These are phyloP conservation scores for Macaria notata DNA, from an alignment of 2,888 invertebrate genomes.

Conservation along the genomic window DNA sequence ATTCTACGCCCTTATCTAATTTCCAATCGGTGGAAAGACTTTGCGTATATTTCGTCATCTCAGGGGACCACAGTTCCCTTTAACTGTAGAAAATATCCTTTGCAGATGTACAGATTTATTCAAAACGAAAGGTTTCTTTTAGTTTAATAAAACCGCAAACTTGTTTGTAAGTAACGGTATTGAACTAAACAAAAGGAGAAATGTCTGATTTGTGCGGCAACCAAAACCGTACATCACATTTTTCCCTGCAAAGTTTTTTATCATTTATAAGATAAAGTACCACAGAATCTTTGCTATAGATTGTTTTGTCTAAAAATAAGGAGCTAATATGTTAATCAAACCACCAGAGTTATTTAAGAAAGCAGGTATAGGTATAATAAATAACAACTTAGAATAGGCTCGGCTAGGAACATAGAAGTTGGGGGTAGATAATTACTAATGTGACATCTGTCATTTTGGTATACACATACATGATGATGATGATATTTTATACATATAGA, in stretches of 20 bases:
- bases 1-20: slow-evolving; percentile 32
- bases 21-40: slow-evolving; percentile 22
- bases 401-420: no score
- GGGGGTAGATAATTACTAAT: no score
- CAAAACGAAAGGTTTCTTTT: neutral
- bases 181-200: neutral
- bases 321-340: no score
- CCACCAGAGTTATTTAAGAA: no score
- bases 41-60: slow-evolving; percentile 17
- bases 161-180: neutral
- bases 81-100: slow-evolving; percentile 4
- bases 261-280: no score
- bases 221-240: no score
- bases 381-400: no score
- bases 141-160: slow-evolving; percentile 8
- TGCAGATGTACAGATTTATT: slow-evolving; percentile 6
- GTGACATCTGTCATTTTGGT: neutral
- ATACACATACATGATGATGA: neutral
- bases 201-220: no score
- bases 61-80: slow-evolving; percentile 13
- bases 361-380: no score
- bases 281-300: no score
- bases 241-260: no score
- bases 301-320: no score
- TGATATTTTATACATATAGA: neutral